Base-by-base conservation (phyloP, 2,888 invertebrate species). In the Calameuta filiformis region DNA sequence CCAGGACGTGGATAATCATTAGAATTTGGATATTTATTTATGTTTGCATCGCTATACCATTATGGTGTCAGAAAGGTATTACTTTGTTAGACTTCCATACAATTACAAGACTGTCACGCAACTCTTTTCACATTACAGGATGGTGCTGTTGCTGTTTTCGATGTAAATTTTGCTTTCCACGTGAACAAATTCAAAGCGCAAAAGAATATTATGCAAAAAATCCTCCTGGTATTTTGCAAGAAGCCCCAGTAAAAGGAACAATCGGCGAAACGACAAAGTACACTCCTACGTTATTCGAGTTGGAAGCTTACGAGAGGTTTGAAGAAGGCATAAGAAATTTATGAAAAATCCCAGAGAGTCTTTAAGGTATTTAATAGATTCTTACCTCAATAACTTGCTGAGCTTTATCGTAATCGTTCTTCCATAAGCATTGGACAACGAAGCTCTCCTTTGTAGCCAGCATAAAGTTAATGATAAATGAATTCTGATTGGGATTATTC, bases 371-470 rank as follows among this genome's bases (percentile, higher is more conserved):
- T 35, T 23, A 23, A 56, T 71, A 71, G n/a, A 79, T 40, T 88
- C 92, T 93, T 92, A 97, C 97, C 95, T 96, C 94, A 84, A 97
- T 94, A 80, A 97, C 96, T 92, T 96, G 94, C 86, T 95, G 94
- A 0, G 96, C 96, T 92, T 95, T 95, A 11, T 93, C 93, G 83
- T 95, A 95, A 88, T 96, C 95, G 79, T 94, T 94, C 80, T 94
- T 94, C 85, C 95, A 95, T 71, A 97, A 92, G 73, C 96, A 96
- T 89, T 96, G 93, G 69, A 95, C 94, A n/a, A 97, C 94, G 73
- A 97, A 92, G 82, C 95, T 95, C 83, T 95, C 95, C 0, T 96
- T 95, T 40, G 96, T 94, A 12, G 96, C 94, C 76, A 97, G 89
- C 96, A 97, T 95, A 76, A 94, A 93, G 73, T 94, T 93, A 76